Conservation (phyloP, 2,113 vertebrate species). For the Lasiurus borealis region DNA sequence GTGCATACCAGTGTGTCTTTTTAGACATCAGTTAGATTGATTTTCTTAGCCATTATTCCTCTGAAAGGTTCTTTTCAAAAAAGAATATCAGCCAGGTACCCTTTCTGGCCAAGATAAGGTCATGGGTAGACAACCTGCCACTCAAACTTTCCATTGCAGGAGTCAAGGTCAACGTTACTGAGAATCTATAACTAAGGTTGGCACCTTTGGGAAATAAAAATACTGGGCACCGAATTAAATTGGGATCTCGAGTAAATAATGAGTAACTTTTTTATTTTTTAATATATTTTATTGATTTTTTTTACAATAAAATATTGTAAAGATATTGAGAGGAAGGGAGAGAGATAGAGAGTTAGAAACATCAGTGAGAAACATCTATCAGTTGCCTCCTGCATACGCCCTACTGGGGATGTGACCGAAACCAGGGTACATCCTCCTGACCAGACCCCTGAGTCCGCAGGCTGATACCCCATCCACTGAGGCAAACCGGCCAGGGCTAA, state of each 20-base stretch:
- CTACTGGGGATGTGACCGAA: too few relatives aligned
- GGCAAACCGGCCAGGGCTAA: too few relatives aligned
- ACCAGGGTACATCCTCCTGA: too few relatives aligned
- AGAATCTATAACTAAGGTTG: not conserved
- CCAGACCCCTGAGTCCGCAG: too few relatives aligned
- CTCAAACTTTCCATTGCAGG: not conserved
- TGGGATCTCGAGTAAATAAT: not conserved
- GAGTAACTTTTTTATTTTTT: not conserved
- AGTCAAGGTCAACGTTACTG: constrained; percentile 8
- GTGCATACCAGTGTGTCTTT: constrained; percentile 37
- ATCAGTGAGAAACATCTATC: too few relatives aligned
- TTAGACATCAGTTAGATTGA: constrained; percentile 38
- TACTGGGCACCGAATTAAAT: not conserved
- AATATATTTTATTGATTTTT: too few relatives aligned
- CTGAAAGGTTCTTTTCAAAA: constrained; percentile 49
- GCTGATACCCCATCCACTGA: too few relatives aligned
- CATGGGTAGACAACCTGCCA: not conserved
- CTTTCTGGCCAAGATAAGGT: not conserved
- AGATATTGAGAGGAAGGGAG: too few relatives aligned
- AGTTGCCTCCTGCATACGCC: too few relatives aligned
- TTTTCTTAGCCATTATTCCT: constrained; percentile 43
- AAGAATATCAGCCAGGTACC: not conserved
- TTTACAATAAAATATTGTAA: too few relatives aligned
- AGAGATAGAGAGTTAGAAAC: too few relatives aligned
- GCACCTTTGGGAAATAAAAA: constrained; percentile 26